Base-by-base conservation (phyloP, 2,113 vertebrate species). In the Trichechus manatus region DNA sequence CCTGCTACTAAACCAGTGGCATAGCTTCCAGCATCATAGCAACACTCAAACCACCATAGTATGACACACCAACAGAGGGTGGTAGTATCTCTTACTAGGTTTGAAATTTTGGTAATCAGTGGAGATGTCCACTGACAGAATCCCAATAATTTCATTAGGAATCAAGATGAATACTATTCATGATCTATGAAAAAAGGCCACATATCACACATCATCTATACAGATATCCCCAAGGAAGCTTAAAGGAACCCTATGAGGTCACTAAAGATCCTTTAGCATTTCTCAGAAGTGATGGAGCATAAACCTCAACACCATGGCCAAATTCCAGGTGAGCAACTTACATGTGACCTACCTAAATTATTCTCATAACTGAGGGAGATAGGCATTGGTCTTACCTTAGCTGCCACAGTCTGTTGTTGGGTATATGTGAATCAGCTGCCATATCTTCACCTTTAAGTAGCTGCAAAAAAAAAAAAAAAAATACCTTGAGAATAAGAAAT, bases 31-130 rank as follows among this genome's bases (percentile, higher is more conserved):
- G 5, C 59, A 61, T 61, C 19, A 61, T 61, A 61, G 4, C 22
- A 56, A 61, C 3, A 23, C 59, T 7, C 3, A 61, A 66, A 66
- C 9, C 63, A 29, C 8, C 63, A 64, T 3, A 64, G 23, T 29
- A 64, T 15, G 14, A 64, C 63, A 29, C 19, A 29, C 64, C 4
- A 9, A 68, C 64, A 68, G 64, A 33, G 11, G 31, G 14, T 68
- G 31, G 13, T 68, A 2, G 13, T 22, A n/a, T 42, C 19, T 50
- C 31, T 29, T 53, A 33, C 50, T 68, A 29, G 31, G 6, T 66
- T 79, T 79, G 42, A 93, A 68, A 63, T 91, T 93, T 94, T 89
- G 23, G 17, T 87, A 42, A 63, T 70, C 6, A 61, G 1, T 23
- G 33, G 9, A 86, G 3, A 44, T 36, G 79, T 87, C 75, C 63